phyloP scores from a whole-genome alignment of 1,140 invertebrate species.

The Drosophila sucinea region DNA sequence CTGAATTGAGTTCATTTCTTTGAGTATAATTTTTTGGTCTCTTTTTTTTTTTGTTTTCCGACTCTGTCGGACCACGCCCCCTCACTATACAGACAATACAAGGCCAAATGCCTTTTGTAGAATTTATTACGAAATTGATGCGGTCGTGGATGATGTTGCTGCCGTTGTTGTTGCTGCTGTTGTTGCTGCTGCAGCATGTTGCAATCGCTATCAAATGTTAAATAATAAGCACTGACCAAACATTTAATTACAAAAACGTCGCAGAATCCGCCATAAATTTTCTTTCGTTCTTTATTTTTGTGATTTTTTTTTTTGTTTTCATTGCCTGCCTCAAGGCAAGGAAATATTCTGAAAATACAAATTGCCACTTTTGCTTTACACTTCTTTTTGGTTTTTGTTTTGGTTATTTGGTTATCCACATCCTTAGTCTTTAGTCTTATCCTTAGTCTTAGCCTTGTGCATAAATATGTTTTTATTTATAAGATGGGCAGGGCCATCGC shows the following conservation, averaged over 20 bases:
- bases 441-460: conserved; percentile 68
- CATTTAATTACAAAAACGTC: conserved; percentile 81
- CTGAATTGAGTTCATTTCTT: conserved; percentile 34
- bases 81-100: conserved; percentile 2
- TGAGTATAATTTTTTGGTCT: background rate
- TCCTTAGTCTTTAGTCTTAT: conserved; percentile 71
- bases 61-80: background rate
- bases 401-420: conserved; percentile 31
- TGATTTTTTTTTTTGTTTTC: no score
- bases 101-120: conserved; percentile 40
- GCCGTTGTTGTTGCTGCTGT: conserved; percentile 23
- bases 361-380: conserved; percentile 61
- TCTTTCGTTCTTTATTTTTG: conserved; percentile 35
- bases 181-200: conserved; percentile 37
- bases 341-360: conserved; percentile 48
- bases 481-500: conserved; percentile 50
- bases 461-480: conserved; percentile 81
- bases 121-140: conserved; percentile 70
- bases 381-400: conserved; percentile 25
- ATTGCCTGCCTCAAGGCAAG: conserved; percentile 36
- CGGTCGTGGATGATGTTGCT: conserved; percentile 35
- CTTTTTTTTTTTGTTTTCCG: background rate
- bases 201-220: conserved; percentile 56
- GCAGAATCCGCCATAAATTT: conserved; percentile 71
- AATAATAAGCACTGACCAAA: conserved; percentile 76